Conservation (phyloP, 2,888 invertebrate genomes). For the Itoplectis maculator region DNA sequence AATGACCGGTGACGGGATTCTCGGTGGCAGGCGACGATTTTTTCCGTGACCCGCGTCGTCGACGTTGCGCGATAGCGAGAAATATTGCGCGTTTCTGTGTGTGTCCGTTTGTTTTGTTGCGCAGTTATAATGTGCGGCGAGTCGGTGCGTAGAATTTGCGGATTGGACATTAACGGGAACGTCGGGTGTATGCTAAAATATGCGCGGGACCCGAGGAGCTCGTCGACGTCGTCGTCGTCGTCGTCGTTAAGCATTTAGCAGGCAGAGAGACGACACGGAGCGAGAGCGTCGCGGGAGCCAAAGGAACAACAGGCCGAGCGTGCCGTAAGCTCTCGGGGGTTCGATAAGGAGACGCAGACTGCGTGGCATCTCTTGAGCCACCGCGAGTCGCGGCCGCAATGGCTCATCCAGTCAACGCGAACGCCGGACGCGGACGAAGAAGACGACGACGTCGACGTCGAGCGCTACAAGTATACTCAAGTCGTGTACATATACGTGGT, state of each 20-base stretch:
- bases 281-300: slow-evolving; percentile 47
- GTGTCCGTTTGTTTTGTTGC: no score
- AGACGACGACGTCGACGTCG: slow-evolving; percentile 1
- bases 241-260: no score
- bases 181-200: no score
- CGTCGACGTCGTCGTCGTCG: no score
- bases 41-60: no score
- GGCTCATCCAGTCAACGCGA: no score
- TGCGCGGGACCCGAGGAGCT: no score
- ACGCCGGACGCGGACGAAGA: not conserved
- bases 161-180: not conserved
- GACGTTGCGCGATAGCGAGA: no score
- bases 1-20: no score
- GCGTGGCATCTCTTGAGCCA: slow-evolving; percentile 70
- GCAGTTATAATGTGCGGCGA: not conserved
- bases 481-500: not conserved
- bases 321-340: slow-evolving; percentile 34
- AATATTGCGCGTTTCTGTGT: no score
- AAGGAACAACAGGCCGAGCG: slow-evolving; percentile 41
- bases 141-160: not conserved
- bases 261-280: no score
- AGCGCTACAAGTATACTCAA: not conserved
- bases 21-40: no score
- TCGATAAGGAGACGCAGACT: slow-evolving; percentile 73
- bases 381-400: slow-evolving; percentile 21